A percentile compares a stretch with the other conserved stretches of the same genome.
Conservation (phyloP, 1,140 invertebrate species). For the Drosophila oshimai region DNA sequence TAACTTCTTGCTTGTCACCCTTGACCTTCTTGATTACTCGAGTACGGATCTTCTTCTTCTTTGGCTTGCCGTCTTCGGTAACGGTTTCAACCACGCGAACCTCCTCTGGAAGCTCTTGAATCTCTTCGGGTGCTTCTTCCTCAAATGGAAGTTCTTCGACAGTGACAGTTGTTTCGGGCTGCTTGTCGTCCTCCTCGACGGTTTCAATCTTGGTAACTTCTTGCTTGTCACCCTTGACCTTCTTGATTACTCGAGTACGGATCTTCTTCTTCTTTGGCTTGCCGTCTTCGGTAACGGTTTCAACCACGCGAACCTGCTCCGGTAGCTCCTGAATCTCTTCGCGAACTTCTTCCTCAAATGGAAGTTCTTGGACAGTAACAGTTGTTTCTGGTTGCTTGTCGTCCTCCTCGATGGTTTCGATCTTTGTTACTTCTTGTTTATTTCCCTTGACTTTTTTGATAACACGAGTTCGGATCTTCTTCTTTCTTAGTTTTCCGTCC, state of each 20-base stretch:
- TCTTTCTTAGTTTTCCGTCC: constrained; percentile 17
- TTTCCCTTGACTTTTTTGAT: constrained; percentile 25
- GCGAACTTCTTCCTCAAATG: neutral
- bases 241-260: constrained; percentile 8
- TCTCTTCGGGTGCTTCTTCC: neutral
- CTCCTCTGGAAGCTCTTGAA: neutral
- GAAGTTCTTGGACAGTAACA: constrained; percentile 1
- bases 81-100: neutral
- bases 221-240: constrained; percentile 20
- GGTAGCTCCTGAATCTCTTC: constrained; percentile 15
- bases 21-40: constrained; percentile 1
- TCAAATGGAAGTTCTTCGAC: neutral
- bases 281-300: constrained; percentile 1
- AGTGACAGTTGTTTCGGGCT: constrained; percentile 1
- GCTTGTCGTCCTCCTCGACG: constrained; percentile 12
- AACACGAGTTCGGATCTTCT: constrained; percentile 19
- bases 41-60: constrained; percentile 1
- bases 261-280: constrained; percentile 18
- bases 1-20: neutral
- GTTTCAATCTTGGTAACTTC: constrained; percentile 21
- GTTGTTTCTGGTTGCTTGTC: constrained; percentile 13
- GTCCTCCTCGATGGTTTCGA: constrained; percentile 25
- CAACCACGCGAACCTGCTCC: constrained; percentile 2
- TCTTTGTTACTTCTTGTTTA: constrained; percentile 18
- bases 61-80: neutral